Evolutionary conservation across 2,797 vertebrate genomes (phyloP), one percentile per base, ranked within the genome.

Genomic region (Argentina silus): DNA sequence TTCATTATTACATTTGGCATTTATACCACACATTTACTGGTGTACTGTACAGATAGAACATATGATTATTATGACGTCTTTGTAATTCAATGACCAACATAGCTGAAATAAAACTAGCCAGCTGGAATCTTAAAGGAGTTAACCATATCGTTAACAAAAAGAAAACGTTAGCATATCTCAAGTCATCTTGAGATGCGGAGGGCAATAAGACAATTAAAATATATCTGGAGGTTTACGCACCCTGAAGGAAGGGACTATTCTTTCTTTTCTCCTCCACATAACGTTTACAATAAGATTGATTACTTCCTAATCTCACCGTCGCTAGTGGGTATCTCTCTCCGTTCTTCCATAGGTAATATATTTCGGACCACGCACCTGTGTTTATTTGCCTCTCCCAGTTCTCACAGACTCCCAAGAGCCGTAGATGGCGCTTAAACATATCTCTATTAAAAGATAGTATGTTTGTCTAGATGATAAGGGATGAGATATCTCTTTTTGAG

Each of bases 271-370:
- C 11, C 48, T 5, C 12, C 48, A n/a, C 12, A 50, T 14, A 50
- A 50, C 15, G 48, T 50, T 15, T 50, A 50, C 12, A 50, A 10
- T 50, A 15, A 6, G 48, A 15, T 15, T 50, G 48, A 50, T 50
- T 74, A 67, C 14, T 74, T 51, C 74, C 83, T 81, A 60, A 61
- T 64, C 6, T 50, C 48, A 50, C 48, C 11, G 48, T 27, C 6
- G 17, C 17, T 19, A 19, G 23, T 60, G 23, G 17, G 17, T 19
- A 60, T 19, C 23, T 60, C 19, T 27, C 7, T 19, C 57, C 14
- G 23, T 9, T 19, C 57, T 9, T 10, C 23, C 8, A 60, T 19
- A 60, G 57, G 17, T 27, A 60, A 60, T 19, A 19, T 19, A 27
- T 17, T 17, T 50, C 3, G 47, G 47, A 50, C 11, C 47, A 50